Conservation (phyloP, 2,888 invertebrate genomes). For the Andrena praecox region DNA sequence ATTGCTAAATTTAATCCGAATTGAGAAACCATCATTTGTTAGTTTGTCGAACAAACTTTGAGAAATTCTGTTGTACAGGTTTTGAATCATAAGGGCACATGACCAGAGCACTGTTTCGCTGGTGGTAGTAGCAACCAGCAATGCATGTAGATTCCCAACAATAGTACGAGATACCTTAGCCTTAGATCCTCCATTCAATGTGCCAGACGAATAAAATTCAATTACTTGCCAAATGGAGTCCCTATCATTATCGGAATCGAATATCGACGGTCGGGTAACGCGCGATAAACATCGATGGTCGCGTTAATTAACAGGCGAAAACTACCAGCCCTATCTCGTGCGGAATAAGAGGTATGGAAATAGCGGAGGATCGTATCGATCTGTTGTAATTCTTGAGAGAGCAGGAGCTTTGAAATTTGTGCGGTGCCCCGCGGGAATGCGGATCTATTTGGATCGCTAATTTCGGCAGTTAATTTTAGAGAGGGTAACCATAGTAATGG, state of each 20-base stretch:
- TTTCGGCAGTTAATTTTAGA: slow-evolving; percentile 75
- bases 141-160: background rate
- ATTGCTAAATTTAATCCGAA: too few relatives aligned
- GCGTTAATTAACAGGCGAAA: slow-evolving; percentile 27
- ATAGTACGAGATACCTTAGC: background rate
- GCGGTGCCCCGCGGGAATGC: slow-evolving; percentile 63
- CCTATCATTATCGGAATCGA: background rate
- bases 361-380: slow-evolving; percentile 44
- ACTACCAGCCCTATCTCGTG: background rate
- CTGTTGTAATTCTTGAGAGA: slow-evolving; percentile 54
- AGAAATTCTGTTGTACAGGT: too few relatives aligned
- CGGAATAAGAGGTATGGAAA: slow-evolving; percentile 17
- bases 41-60: too few relatives aligned
- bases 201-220: background rate
- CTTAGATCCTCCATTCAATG: background rate
- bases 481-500: slow-evolving; percentile 71
- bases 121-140: background rate
- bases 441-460: slow-evolving; percentile 74
- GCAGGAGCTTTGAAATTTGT: slow-evolving; percentile 57
- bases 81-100: too few relatives aligned
- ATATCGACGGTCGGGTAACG: background rate
- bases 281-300: background rate
- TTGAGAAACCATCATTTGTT: too few relatives aligned
- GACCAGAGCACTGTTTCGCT: too few relatives aligned
- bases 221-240: slow-evolving; percentile 5